These are phyloP conservation scores for Stenodema calcarata DNA, from an alignment of 2,888 invertebrate genomes.

Conservation along the genomic window DNA sequence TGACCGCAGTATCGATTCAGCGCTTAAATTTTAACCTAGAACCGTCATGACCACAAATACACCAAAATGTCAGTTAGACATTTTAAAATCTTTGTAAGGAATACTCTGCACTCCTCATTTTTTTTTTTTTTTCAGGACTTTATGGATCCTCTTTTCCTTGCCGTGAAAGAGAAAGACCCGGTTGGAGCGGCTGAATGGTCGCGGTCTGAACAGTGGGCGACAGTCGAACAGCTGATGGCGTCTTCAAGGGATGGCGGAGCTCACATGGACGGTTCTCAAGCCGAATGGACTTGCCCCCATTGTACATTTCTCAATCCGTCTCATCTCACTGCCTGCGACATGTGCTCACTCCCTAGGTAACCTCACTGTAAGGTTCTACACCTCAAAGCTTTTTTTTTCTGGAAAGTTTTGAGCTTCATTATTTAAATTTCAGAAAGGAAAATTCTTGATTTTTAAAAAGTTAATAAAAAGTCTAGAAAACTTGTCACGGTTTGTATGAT, in stretches of 20 bases:
- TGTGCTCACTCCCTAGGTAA: slow-evolving; percentile 86
- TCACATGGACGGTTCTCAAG: slow-evolving; percentile 59
- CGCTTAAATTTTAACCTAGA: too few relatives aligned
- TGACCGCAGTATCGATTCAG: too few relatives aligned
- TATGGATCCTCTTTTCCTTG: slow-evolving; percentile 78
- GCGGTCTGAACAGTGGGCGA: slow-evolving; percentile 83
- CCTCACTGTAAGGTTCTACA: background rate
- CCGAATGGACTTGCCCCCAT: slow-evolving; percentile 87
- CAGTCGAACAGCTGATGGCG: slow-evolving; percentile 78
- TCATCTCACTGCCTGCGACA: slow-evolving; percentile 81
- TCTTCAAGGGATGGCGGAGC: slow-evolving; percentile 63
- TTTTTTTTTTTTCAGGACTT: slow-evolving; percentile 66
- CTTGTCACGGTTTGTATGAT: background rate
- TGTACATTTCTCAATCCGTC: slow-evolving; percentile 92
- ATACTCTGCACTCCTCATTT: too few relatives aligned
- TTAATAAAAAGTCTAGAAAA: background rate
- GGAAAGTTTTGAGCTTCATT: slow-evolving; percentile 3
- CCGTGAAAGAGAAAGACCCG: slow-evolving; percentile 75
- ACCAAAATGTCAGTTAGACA: too few relatives aligned
- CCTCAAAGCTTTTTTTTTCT: background rate
- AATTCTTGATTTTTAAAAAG: slow-evolving; percentile 8
- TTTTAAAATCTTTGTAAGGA: too few relatives aligned
- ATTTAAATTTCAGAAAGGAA: background rate
- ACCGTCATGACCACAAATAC: too few relatives aligned
- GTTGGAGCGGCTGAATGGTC: slow-evolving; percentile 80